A percentile compares a stretch with the other conserved stretches of the same genome.
Conservation (phyloP, 2,113 vertebrate genomes). For the zebrafish (Danio rerio) region DNA sequence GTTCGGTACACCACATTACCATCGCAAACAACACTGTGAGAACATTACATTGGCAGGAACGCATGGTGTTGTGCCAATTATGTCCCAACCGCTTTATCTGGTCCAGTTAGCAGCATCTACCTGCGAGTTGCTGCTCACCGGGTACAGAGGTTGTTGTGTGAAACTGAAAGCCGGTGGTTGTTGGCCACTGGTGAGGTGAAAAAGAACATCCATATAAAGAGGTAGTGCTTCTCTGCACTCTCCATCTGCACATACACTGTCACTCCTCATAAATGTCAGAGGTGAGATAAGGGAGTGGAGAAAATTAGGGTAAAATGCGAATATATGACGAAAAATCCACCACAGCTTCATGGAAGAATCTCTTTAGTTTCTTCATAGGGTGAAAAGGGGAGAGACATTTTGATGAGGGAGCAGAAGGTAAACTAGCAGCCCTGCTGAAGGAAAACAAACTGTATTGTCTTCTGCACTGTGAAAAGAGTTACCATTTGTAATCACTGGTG, state of each 20-base stretch:
- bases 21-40: conserved; percentile 44
- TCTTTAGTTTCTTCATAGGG: conserved; percentile 27
- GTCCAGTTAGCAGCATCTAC: conserved; percentile 44
- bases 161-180: conserved; percentile 37
- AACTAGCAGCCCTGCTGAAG: too few species aligned
- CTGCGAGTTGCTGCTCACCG: conserved; percentile 32
- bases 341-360: neutral
- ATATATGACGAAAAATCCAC: conserved; percentile 8
- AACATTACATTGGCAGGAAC: conserved; percentile 41
- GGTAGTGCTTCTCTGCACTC: conserved; percentile 4
- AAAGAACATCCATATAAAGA: conserved; percentile 37
- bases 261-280: conserved; percentile 43
- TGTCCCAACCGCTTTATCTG: conserved; percentile 34
- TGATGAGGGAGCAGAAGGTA: too few species aligned
- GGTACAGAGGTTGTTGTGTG: conserved; percentile 43
- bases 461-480: too few species aligned
- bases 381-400: neutral
- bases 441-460: too few species aligned
- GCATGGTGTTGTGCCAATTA: conserved; percentile 42
- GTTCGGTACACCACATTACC: too few species aligned
- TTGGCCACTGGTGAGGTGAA: conserved; percentile 42
- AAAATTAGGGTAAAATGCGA: conserved; percentile 27
- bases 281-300: conserved; percentile 15
- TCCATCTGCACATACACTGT: conserved; percentile 19
- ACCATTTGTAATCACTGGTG: too few species aligned